Base-by-base conservation (phyloP, 2,797 vertebrate genomes). In the Pelobates cultripes region DNA sequence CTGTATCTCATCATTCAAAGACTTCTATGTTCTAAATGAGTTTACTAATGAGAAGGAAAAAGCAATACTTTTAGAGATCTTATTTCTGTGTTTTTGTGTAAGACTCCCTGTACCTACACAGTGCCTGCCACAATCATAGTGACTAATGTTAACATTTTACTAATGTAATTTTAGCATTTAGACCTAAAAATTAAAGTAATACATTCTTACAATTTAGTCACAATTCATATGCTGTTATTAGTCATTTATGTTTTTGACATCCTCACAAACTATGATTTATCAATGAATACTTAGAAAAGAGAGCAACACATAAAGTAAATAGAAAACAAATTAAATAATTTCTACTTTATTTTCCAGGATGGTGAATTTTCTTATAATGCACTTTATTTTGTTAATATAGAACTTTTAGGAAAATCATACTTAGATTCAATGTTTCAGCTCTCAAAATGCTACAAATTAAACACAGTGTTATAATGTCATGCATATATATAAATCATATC, bases 11-110 rank as follows among this genome's bases (percentile, higher is more conserved):
- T 84, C 82, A 84, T 84, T 84, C 72, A 84, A 64, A 79, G 72
- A 69, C 82, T 70, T 79, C 72, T 84, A 73, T 79, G 82, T 84
- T 84, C 67, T 60, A 79, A 79, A 75, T 79, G 77, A 84, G 82
- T 79, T 84, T 84, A 79, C 77, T 84, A 84, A 84, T 79, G 82
- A 84, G 82, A 75, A 84, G 77, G 77, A 84, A 84, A 57, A 84
- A 79, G 82, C 82, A 84, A 84, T 84, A 84, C 82, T 71, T 84
- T 75, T 61, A 75, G 77, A 69, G 77, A 79, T 79, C 73, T 64
- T 73, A 79, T 79, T 75, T 79, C 82, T 70, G 17, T 45, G 77
- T 75, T 74, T 70, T 60, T 67, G 40, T 79, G 72, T 75, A 64
- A 15, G 60, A 41, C 66, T 53, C 44, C 42, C 45, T 77, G 75